These are phyloP conservation scores for Streblospio benedicti DNA, from an alignment of 1,140 invertebrate genomes.

Conservation along the genomic window DNA sequence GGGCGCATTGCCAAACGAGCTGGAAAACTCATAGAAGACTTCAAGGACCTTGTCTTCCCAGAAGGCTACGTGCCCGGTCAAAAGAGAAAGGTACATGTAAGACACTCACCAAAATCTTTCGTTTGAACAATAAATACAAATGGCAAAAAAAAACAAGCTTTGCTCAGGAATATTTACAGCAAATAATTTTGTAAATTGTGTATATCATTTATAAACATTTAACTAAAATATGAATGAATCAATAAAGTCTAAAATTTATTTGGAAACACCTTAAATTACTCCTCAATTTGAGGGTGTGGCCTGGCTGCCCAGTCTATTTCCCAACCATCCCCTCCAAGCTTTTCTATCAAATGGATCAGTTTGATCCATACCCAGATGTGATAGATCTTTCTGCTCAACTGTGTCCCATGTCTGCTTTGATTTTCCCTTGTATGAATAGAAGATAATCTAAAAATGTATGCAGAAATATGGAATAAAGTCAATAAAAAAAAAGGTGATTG, in stretches of 20 bases:
- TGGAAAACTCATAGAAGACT: slow-evolving; percentile 44
- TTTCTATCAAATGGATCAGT: too few relatives aligned
- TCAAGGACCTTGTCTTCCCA: slow-evolving; percentile 44
- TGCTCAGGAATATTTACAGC: too few relatives aligned
- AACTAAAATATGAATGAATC: neutral
- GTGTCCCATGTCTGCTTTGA: neutral
- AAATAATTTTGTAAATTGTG: neutral
- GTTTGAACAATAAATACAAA: neutral
- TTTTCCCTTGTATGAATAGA: neutral
- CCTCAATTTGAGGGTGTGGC: neutral
- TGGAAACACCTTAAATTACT: neutral
- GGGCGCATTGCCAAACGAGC: slow-evolving; percentile 44
- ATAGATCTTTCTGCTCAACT: neutral
- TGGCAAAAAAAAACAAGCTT: too few relatives aligned
- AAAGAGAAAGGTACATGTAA: slow-evolving; percentile 26
- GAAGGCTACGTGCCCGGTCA: slow-evolving; percentile 33
- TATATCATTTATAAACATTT: neutral
- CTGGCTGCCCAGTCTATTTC: too few relatives aligned
- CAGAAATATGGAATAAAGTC: neutral
- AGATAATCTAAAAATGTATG: neutral
- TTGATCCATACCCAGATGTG: too few relatives aligned
- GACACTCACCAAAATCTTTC: neutral
- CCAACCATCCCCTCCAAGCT: too few relatives aligned
- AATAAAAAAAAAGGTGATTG: neutral
- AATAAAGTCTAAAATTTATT: neutral